A percentile compares a stretch with the other conserved stretches of the same genome.
phyloP scores from a whole-genome alignment of 23 tunicate species.

The Aplidium turbinatum region DNA sequence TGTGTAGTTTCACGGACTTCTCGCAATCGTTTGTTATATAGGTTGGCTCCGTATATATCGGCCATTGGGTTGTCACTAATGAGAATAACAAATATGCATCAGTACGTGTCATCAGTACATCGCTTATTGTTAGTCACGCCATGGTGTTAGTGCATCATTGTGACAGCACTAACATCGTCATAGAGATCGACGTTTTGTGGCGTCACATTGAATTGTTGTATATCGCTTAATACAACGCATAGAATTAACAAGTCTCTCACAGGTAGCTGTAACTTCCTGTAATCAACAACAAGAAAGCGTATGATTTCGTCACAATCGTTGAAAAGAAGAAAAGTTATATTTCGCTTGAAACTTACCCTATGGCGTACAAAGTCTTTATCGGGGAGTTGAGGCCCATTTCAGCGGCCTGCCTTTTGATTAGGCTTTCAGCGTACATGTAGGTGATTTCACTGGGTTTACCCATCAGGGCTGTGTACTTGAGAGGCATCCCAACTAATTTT shows the following conservation, averaged over 20 bases:
- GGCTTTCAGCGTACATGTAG: constrained; percentile 71
- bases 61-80: constrained; percentile 78
- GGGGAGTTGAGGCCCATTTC: constrained; percentile 40
- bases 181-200: no score
- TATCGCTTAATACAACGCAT: no score
- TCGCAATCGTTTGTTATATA: constrained; percentile 33
- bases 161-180: no score
- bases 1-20: not conserved
- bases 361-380: constrained; percentile 60
- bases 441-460: constrained; percentile 78
- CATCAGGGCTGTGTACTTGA: constrained; percentile 67
- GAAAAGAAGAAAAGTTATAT: no score
- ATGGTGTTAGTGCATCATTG: no score
- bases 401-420: constrained; percentile 49
- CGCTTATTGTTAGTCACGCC: no score
- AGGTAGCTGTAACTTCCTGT: no score
- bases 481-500: constrained; percentile 60
- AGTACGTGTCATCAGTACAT: no score
- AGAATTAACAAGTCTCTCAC: no score
- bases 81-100: not conserved
- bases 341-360: constrained; percentile 71
- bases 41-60: constrained; percentile 72
- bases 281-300: no score
- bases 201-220: no score
- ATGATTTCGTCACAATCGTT: no score